Evolutionary conservation across 2,113 vertebrate genomes (phyloP), one percentile per base, ranked within the genome.

Genomic region (Anarhynchus alexandrinus): DNA sequence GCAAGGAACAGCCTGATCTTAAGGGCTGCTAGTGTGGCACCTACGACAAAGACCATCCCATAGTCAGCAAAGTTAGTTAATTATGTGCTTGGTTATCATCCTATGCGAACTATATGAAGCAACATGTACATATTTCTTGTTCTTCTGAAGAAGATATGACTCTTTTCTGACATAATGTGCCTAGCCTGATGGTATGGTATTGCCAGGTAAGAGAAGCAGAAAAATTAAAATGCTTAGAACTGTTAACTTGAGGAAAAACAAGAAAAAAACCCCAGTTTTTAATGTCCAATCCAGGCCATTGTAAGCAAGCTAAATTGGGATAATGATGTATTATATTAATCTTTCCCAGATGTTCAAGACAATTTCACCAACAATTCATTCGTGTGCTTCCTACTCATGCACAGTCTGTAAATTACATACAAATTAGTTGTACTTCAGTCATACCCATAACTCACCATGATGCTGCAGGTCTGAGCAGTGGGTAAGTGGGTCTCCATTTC

Each of bases 391-490:
- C 74, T 54, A 38, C 58, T 57, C 6, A 26, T n/a, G 25, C 52
- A 67, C 9, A 70, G 66, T 32, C 42, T 93, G 69, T 40, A 85
- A 59, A 66, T 67, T 8, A 19, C 58, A 73, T 2, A 45, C 17
- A 43, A 85, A 62, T 11, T 6, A 59, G 19, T 11, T 61, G 25
- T 73, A 40, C 19, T 72, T 34, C 45, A 55, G 78, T 11, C 14
- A 49, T n/a, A 57, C 43, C 42, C 47, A 4, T 13, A 76, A 89
- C 96, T 98, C 98, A 99, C 99, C 98, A 7, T 99, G 98, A 71
- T 99, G 99, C 76, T 99, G 99, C 83, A 99, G 98, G 92, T 99
- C 99, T 17, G 99, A 99, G 90, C 99, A 99, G 78, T 99, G 99
- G 45, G 99, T 99, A 64, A 99, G 97, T 0, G 99, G 99, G 92